phyloP scores from a whole-genome alignment of 2,888 invertebrate genomes.

The Cataglyphis altisquamis region DNA sequence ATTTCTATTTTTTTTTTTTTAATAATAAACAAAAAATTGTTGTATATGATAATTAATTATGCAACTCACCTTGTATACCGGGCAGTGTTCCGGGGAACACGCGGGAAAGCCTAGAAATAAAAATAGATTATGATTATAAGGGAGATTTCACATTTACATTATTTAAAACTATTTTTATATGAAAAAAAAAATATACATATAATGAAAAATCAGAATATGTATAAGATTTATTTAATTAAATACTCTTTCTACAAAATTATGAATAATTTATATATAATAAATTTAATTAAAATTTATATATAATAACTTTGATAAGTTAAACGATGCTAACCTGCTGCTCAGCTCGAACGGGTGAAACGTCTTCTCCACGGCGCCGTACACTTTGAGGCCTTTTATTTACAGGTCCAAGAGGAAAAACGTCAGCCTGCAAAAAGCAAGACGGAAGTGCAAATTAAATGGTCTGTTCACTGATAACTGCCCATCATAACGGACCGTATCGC shows the following conservation, averaged over 20 bases:
- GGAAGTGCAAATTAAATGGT: conserved; percentile 57
- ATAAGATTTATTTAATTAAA: background rate
- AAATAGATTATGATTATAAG: conserved; percentile 60
- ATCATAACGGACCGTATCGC: conserved; percentile 33
- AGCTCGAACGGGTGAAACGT: conserved; percentile 89
- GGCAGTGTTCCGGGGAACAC: conserved; percentile 93
- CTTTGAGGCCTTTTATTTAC: conserved; percentile 89
- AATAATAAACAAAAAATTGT: background rate
- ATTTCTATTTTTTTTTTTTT: background rate
- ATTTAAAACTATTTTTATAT: background rate
- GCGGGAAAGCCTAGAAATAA: conserved; percentile 91
- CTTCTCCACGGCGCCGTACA: conserved; percentile 90
- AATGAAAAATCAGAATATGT: background rate
- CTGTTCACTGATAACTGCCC: conserved; percentile 25
- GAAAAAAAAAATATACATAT: background rate
- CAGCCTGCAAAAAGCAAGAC: conserved; percentile 86
- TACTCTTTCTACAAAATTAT: conserved; percentile 1
- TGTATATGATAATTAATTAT: background rate
- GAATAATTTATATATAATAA: conserved; percentile 18
- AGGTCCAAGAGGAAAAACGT: conserved; percentile 85
- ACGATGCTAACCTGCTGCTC: conserved; percentile 86
- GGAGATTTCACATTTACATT: background rate
- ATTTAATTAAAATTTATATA: too few relatives aligned
- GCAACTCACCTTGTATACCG: conserved; percentile 91
- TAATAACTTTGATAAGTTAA: background rate